Evolutionary conservation across 2,888 invertebrate species (phyloP).

Genomic region (Nebria salina): DNA sequence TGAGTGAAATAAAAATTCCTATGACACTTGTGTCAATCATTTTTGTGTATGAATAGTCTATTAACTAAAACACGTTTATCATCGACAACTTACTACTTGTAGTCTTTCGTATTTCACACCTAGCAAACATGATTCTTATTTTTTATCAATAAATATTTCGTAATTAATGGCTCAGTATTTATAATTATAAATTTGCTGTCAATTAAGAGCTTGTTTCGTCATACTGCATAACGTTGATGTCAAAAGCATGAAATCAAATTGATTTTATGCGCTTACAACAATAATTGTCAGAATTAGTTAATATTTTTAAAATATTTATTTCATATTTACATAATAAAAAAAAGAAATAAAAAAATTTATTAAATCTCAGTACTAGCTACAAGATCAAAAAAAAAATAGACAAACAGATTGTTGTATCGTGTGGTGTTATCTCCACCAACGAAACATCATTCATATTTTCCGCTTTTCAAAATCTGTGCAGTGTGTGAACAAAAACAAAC

Average conservation of each 20-base stretch:
- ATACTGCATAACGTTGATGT: neutral
- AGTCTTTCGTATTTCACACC: neutral
- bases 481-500: neutral
- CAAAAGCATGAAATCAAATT: neutral
- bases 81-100: neutral
- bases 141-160: neutral
- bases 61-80: conserved; percentile 27
- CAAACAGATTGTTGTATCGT: neutral
- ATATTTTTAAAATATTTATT: neutral
- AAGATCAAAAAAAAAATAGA: neutral
- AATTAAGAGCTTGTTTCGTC: neutral
- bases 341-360: too few species aligned
- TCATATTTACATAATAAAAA: neutral
- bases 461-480: neutral
- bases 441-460: neutral
- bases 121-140: neutral
- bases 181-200: neutral
- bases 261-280: neutral
- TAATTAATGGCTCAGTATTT: neutral
- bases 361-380: neutral
- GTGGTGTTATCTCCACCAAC: neutral
- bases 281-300: neutral
- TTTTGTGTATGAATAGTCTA: conserved; percentile 29
- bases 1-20: conserved; percentile 32
- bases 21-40: conserved; percentile 40